Evolutionary conservation across 2,797 vertebrate genomes (phyloP), one percentile per base, ranked within the genome.

Genomic region (Schizothorax lantsangensis): DNA sequence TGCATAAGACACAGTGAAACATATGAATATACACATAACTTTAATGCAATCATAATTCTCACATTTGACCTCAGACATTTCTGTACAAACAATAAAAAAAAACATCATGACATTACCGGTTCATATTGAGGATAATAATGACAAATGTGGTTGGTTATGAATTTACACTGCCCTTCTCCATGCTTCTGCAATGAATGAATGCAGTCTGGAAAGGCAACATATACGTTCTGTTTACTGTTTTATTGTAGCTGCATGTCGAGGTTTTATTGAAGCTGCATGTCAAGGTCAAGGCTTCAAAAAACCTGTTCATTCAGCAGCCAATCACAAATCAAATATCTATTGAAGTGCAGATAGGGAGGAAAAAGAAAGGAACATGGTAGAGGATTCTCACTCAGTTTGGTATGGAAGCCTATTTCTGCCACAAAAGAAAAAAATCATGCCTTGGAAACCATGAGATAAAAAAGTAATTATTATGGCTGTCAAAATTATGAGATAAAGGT

Each of bases 41-140:
- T 89, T 90, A 87, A 90, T 89, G 72, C 66, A 64, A 23, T 86
- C 86, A 69, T 78, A 82, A 75, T 81, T 86, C 33, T 86, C 71
- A 89, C 81, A 81, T 86, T 82, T 79, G 52, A 89, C 84, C 84
- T 73, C 88, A 68, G 69, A 86, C 59, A 81, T 79, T 86, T 79
- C 79, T 86, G 81, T 84, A 88, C 84, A 88, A 89, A 90, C 68
- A 43, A 84, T 80, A 66, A 49, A 72, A 90, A 91, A 85, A n/a
- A 19, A 86, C 87, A 89, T 85, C 74, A 80, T 86, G 84, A 89
- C 89, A 45, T 89, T 81, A 86, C 84, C 52, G 49, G 84, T 84
- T 74, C 88, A 85, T 87, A 64, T 47, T 82, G 72, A 84, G 23
- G 57, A 86, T 82, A 72, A 85, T 66, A 43, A 88, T 79, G 85